Evolutionary conservation across 53 echinoderm and acorn worm genomes (phyloP).

Genomic region (Echinometra lucunter): DNA sequence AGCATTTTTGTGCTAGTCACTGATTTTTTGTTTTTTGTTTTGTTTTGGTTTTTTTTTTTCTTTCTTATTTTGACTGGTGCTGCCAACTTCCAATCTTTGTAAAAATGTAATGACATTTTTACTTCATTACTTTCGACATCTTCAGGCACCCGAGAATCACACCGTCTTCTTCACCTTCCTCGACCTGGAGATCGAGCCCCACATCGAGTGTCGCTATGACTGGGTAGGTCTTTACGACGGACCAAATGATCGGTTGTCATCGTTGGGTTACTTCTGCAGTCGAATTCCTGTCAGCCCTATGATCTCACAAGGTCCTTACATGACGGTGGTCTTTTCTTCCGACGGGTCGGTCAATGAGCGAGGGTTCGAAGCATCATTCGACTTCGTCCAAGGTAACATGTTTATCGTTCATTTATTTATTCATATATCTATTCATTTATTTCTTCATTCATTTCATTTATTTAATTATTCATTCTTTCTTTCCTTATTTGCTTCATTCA

Average conservation of each 20-base stretch:
- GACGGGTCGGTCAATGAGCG: conserved; percentile 11
- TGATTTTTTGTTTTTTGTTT: no score
- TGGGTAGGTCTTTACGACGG: conserved; percentile 22
- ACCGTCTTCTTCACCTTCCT: background rate
- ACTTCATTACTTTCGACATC: background rate
- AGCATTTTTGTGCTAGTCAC: no score
- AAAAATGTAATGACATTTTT: background rate
- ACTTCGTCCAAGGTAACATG: conserved; percentile 22
- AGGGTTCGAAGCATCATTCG: background rate
- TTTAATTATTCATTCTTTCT: no score
- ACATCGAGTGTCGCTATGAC: conserved; percentile 32
- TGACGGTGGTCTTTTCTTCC: conserved; percentile 20
- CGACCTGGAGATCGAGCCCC: background rate
- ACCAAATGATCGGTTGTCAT: background rate
- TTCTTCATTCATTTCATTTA: no score
- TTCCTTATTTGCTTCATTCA: no score
- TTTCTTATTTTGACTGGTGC: background rate
- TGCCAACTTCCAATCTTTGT: background rate
- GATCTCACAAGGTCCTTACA: background rate
- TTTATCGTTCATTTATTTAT: no score
- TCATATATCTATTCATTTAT: no score
- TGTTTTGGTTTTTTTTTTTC: background rate
- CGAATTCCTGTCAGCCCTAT: background rate
- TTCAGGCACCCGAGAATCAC: background rate
- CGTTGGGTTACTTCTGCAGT: conserved; percentile 1